Evolutionary conservation across 2,888 invertebrate genomes (phyloP), one percentile per base, ranked within the genome.

Genomic region (Noctua comes): DNA sequence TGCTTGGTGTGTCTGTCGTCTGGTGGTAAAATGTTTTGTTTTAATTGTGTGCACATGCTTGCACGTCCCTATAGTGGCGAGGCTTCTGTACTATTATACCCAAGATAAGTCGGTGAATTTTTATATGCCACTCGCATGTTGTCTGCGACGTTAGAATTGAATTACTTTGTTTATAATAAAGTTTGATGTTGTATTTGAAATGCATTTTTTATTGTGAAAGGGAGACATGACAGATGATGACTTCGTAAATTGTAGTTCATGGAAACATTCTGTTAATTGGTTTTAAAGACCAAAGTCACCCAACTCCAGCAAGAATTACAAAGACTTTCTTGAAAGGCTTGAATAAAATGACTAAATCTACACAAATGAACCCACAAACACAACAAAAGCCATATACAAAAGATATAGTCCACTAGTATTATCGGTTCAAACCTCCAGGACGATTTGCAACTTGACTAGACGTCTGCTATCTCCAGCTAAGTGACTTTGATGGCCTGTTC

Each of bases 91-190:
- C 91, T 90, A 92, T 81, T 88, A 82, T 80, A 90, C 89, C 88
- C 76, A 85, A 94, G 93, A 93, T 95, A 92, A 92, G 91, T 90
- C 88, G 84, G 89, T 92, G 87, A 90, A 91, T 92, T 93, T 93
- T 93, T 93, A 92, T 90, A 91, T 91, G 89, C 90, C 85, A 80
- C 81, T 83, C 87, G 92, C 88, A 91, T 91, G 90, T 85, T 84
- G 89, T 76, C 80, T 77, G 77, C 78, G 76, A 83, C 87, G 87
- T 88, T 87, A 86, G 90, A 88, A 88, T 88, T 88, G 80, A 88
- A 89, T 91, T 87, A 90, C 90, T 90, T 88, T 87, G 88, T 90
- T 89, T 88, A 87, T 88, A 90, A 88, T 90, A 86, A 84, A 76
- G 73, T 54, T 62, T 57, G 64, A 24, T 74, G 59, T 68, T 68